Evolutionary conservation across 2,888 invertebrate genomes (phyloP).

Genomic region (Didymodactylos carnosus): DNA sequence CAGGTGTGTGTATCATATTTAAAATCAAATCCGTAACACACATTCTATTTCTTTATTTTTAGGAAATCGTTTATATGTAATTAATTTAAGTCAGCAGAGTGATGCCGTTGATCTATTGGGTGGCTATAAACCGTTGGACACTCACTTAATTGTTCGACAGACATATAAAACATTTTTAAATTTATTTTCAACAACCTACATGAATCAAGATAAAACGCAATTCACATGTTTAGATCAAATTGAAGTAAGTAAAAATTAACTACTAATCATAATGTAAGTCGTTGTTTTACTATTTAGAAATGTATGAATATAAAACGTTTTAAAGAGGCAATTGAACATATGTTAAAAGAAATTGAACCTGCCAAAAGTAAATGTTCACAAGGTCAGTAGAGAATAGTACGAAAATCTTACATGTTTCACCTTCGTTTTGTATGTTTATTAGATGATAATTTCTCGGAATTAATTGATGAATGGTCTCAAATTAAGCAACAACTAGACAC

Average conservation of each 20-base stretch:
- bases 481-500: too few relatives aligned
- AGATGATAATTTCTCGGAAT: too few relatives aligned
- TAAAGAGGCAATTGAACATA: neutral
- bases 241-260: too few relatives aligned
- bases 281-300: neutral
- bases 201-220: too few relatives aligned
- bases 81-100: constrained; percentile 97
- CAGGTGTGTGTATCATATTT: constrained; percentile 35
- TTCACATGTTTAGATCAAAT: too few relatives aligned
- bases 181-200: too few relatives aligned
- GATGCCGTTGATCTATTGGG: constrained; percentile 88
- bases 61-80: constrained; percentile 63
- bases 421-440: too few relatives aligned
- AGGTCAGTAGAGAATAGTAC: neutral
- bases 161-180: too few relatives aligned
- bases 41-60: constrained; percentile 10
- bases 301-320: neutral
- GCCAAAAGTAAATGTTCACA: neutral
- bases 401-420: too few relatives aligned
- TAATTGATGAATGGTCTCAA: too few relatives aligned
- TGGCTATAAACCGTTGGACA: constrained; percentile 38
- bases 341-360: neutral
- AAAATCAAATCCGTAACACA: neutral
- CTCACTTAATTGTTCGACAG: neutral
- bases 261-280: neutral